phyloP scores from a whole-genome alignment of 2,797 vertebrate genomes.

The Sebastes hopkinsi region DNA sequence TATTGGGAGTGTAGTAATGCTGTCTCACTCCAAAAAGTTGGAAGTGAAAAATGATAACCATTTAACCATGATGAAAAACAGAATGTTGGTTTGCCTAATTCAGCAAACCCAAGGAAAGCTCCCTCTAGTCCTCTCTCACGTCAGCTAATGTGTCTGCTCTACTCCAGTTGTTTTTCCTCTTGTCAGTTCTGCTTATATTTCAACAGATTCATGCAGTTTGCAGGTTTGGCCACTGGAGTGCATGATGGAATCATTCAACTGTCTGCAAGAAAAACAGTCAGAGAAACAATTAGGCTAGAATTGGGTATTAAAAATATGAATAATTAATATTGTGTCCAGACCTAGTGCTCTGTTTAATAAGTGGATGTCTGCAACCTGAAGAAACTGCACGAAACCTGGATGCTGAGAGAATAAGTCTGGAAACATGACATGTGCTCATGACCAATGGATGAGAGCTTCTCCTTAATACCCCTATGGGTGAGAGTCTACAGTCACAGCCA shows the following conservation, averaged over 20 bases:
- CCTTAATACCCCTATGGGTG: neutral
- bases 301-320: neutral
- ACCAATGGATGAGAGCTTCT: neutral
- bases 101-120: neutral
- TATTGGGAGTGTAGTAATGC: neutral
- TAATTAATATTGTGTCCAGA: neutral
- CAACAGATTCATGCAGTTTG: neutral
- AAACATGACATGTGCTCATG: neutral
- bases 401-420: neutral
- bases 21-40: neutral
- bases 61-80: neutral
- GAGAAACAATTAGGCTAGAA: neutral
- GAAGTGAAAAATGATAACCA: neutral
- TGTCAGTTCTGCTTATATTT: neutral
- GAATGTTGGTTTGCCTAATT: neutral
- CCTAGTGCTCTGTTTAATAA: neutral
- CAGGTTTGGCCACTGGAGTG: constrained; percentile 30
- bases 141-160: neutral
- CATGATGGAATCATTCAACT: neutral
- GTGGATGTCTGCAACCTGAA: neutral
- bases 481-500: neutral
- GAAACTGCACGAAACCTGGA: neutral
- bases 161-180: neutral
- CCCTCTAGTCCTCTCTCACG: neutral
- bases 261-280: neutral